Evolutionary conservation across 2,797 vertebrate genomes (phyloP).

Genomic region (Sebastes kiyomatsui): DNA sequence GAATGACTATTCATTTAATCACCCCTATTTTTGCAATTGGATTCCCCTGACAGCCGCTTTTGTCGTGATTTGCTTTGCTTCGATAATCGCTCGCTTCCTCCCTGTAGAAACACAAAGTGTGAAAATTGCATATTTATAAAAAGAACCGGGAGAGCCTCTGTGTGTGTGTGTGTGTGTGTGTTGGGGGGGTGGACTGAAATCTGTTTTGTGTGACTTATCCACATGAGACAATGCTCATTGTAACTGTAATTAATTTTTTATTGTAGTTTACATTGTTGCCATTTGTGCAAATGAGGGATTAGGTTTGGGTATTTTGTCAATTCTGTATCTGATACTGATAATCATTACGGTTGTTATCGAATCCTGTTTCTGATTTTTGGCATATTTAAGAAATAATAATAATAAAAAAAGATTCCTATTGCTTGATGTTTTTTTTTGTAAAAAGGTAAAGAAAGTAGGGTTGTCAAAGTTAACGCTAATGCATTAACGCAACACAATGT

Average conservation of each 20-base stretch:
- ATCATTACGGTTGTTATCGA: background rate
- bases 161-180: background rate
- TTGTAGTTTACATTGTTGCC: background rate
- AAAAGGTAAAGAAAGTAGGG: background rate
- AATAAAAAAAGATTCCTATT: background rate
- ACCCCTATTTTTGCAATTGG: conserved; percentile 42
- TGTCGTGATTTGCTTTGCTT: conserved; percentile 36
- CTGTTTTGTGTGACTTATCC: background rate
- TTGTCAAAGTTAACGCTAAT: too few relatives aligned
- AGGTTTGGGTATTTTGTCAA: background rate
- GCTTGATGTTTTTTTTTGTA: background rate
- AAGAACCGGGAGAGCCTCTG: background rate
- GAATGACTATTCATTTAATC: conserved; percentile 43
- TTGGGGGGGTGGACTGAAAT: background rate
- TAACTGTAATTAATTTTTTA: background rate
- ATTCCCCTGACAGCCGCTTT: conserved; percentile 46
- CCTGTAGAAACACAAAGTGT: conserved; percentile 34
- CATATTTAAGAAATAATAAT: background rate
- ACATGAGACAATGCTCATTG: background rate
- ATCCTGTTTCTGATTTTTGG: background rate
- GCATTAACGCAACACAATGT: too few relatives aligned
- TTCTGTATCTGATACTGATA: background rate
- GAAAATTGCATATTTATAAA: conserved; percentile 44
- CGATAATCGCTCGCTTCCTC: conserved; percentile 19
- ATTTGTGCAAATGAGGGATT: background rate